Base-by-base conservation (phyloP, 1,140 invertebrate species). In the Tribolium madens region DNA sequence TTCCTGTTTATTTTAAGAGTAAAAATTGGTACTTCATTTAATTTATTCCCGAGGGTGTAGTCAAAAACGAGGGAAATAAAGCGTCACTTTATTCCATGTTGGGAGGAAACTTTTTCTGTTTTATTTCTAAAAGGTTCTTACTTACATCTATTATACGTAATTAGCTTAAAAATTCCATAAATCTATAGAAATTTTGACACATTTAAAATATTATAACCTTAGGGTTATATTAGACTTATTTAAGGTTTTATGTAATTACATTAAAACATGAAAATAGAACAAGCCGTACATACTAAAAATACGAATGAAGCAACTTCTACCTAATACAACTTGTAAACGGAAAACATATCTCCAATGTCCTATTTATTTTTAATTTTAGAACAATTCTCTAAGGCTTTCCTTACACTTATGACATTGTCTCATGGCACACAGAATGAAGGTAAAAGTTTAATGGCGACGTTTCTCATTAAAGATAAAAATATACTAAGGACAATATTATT, bases 401-500 rank as follows among this genome's bases (percentile, higher is more conserved):
- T 64, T 12, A 13, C 10, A 9, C 31, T 9, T 14, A 15, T 50
- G 57, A 64, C 57, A 64, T 64, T 64, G 57, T 31, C 13, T 26
- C 57, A 64, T 64, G 57, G 31, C 57, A 64, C 1, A n/a, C 21
- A 64, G n/a, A 64, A 14, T 15, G 57, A 33, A 64, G n/a, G 13
- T 13, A 64, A 64, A 64, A 14, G 21, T 31, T 13, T 64, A 33
- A 64, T 64, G 18, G 17, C 36, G 52, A 57, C 17, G 48, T 52
- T 53, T 74, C 33, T 21, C 47, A 18, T 33, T 26, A 26, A 21
- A 31, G 70, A 57, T 74, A 74, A 74, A 74, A 68, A 75, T 68
- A 75, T 21, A 68, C 64, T 68, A 75, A 75, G 74, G 74, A 75
- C 74, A 75, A 52, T 72, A 52, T 72, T 52, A 33, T 26, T 42